A percentile compares a stretch with the other conserved stretches of the same genome.
phyloP scores from a whole-genome alignment of 2,888 invertebrate genomes.

The Orchesellides sinensis region DNA sequence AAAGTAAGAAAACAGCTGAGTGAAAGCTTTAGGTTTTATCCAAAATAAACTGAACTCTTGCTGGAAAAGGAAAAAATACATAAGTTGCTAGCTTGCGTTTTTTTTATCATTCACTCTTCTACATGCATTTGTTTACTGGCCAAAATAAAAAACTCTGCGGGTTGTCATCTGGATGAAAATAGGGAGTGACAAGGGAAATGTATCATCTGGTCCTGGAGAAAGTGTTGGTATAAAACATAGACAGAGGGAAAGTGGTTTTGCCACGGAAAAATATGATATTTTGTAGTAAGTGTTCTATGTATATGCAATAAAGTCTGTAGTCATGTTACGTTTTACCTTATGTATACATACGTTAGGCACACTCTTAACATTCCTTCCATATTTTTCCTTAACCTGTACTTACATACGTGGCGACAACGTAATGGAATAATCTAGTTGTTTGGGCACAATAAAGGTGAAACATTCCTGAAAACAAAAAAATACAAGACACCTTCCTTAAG shows the following conservation, averaged over 20 bases:
- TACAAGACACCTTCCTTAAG: no score
- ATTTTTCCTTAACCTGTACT: no score
- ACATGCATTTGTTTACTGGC: background rate
- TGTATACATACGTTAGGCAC: no score
- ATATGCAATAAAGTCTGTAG: no score
- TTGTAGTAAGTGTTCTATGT: background rate
- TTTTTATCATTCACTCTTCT: background rate
- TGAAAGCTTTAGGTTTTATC: background rate
- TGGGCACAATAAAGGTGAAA: no score
- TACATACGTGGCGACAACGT: no score
- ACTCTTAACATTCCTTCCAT: no score
- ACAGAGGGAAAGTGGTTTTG: background rate
- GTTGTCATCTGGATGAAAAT: constrained; percentile 53
- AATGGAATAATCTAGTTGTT: constrained; percentile 33
- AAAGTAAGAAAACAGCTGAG: background rate
- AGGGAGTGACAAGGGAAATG: constrained; percentile 60
- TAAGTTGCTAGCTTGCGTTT: background rate
- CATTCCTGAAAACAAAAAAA: no score
- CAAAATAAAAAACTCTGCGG: constrained; percentile 44
- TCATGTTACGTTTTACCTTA: no score
- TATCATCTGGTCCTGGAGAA: constrained; percentile 43
- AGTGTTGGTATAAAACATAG: constrained; percentile 6
- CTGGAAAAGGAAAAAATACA: background rate
- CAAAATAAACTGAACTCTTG: background rate
- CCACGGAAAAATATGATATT: background rate